Percentiles rank a stretch among this genome's conserved stretches.
phyloP scores from a whole-genome alignment of 92 coral and sea anemone genomes.

The Epizoanthus scotinus region DNA sequence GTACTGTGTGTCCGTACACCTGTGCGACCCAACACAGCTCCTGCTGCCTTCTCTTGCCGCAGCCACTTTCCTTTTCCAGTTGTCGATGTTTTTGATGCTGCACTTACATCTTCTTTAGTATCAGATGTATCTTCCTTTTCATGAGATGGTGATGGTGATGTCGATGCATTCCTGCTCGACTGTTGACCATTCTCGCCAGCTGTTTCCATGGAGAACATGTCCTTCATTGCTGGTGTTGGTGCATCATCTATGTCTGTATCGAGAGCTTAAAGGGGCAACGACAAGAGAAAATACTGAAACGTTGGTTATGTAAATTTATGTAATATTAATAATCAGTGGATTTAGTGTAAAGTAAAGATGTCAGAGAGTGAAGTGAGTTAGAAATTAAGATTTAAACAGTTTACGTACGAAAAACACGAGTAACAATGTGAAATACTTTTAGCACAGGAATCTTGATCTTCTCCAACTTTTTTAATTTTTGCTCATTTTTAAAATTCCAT shows the following conservation, averaged over 20 bases:
- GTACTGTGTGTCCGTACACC: slow-evolving; percentile 24
- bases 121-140: slow-evolving; percentile 23
- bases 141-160: slow-evolving; percentile 7
- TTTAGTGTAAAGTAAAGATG: too few species aligned
- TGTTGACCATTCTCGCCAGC: background rate
- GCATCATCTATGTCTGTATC: background rate
- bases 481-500: too few species aligned
- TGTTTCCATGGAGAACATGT: background rate
- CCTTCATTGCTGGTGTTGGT: background rate
- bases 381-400: too few species aligned
- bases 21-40: slow-evolving; percentile 9
- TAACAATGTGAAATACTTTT: too few species aligned
- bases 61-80: slow-evolving; percentile 1
- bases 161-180: background rate
- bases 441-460: too few species aligned
- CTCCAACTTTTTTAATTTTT: too few species aligned
- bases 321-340: too few species aligned
- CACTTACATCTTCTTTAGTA: background rate
- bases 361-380: too few species aligned
- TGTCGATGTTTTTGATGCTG: background rate
- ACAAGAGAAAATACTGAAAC: too few species aligned
- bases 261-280: background rate
- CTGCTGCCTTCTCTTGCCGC: slow-evolving; percentile 23
- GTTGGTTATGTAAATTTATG: too few species aligned
- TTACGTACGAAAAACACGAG: too few species aligned